phyloP scores from a whole-genome alignment of 2,888 invertebrate species.

The Nesidiocoris tenuis region DNA sequence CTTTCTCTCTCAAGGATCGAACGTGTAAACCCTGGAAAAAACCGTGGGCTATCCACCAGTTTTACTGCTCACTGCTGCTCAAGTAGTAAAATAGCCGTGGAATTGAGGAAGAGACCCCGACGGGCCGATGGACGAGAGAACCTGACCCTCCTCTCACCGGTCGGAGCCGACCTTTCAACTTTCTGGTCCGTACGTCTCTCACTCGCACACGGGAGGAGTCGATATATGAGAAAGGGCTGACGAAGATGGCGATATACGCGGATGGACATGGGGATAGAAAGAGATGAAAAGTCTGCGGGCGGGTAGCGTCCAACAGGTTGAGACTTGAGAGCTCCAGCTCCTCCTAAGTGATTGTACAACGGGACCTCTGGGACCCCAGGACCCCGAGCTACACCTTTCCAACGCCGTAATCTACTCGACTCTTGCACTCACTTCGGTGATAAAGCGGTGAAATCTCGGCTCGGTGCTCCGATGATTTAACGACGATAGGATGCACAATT shows the following conservation, averaged over 20 bases:
- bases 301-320: conserved; percentile 11
- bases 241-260: not conserved
- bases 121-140: not conserved
- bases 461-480: not conserved
- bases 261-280: not conserved
- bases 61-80: not conserved
- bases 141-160: not conserved
- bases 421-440: not conserved
- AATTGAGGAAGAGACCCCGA: not conserved
- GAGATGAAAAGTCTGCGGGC: not conserved
- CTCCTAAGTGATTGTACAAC: conserved; percentile 31
- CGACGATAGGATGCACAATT: not conserved
- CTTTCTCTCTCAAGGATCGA: not conserved
- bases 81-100: not conserved
- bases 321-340: conserved; percentile 1
- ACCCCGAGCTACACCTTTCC: not conserved
- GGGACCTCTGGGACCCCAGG: not conserved
- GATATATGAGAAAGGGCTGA: not conserved
- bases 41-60: not conserved
- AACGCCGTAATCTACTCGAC: not conserved
- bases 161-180: not conserved
- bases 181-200: not conserved
- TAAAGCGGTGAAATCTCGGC: not conserved
- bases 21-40: not conserved
- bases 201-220: not conserved